Conservation (phyloP, 2,888 invertebrate genomes). For the Polymixis lichenea region DNA sequence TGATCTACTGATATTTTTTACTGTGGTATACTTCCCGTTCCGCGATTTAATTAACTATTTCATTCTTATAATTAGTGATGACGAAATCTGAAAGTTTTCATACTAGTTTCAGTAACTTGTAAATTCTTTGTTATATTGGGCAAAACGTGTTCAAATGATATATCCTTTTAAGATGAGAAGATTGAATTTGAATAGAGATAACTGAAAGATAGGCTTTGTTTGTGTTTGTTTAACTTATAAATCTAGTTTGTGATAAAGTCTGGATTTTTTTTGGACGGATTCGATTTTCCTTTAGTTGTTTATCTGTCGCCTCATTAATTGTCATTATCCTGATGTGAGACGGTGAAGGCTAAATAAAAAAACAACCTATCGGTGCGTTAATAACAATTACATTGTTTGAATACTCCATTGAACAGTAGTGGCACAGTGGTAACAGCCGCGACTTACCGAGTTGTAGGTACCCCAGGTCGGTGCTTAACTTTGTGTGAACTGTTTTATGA, state of each 20-base stretch:
- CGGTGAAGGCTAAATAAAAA: too few relatives aligned
- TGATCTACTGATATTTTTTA: constrained; percentile 21
- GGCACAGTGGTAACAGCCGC: too few relatives aligned
- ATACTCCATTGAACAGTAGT: too few relatives aligned
- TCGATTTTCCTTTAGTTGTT: neutral
- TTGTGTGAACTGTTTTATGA: too few relatives aligned
- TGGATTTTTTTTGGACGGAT: neutral
- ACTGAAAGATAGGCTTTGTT: constrained; percentile 10
- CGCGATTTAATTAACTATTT: constrained; percentile 74
- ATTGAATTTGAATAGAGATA: constrained; percentile 38
- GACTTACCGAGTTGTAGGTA: too few relatives aligned
- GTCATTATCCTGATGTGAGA: neutral
- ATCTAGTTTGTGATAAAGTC: constrained; percentile 4
- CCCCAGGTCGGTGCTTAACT: too few relatives aligned
- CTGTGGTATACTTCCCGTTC: constrained; percentile 61
- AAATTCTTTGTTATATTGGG: constrained; percentile 7
- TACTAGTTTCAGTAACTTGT: constrained; percentile 13
- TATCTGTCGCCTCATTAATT: neutral
- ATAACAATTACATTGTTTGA: neutral
- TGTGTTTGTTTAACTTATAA: constrained; percentile 12
- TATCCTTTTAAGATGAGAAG: constrained; percentile 24
- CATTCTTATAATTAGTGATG: constrained; percentile 63
- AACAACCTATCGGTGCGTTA: neutral
- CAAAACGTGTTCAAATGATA: constrained; percentile 21
- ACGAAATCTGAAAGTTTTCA: constrained; percentile 55